phyloP scores from a whole-genome alignment of 2,797 vertebrate genomes.

The Coccyzus lansbergi region DNA sequence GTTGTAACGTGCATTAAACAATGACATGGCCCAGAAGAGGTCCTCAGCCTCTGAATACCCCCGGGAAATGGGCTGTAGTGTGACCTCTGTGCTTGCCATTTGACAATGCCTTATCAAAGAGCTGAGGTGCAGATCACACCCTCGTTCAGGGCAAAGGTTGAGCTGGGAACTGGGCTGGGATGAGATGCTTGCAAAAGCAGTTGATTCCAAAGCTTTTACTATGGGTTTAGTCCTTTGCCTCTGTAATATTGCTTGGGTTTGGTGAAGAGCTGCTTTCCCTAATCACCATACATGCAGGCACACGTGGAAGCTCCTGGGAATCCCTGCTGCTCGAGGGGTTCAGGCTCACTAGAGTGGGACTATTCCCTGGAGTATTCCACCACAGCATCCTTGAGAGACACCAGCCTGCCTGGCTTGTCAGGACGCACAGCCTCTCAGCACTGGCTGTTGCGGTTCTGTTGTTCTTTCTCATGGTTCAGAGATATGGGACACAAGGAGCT shows the following conservation, averaged over 20 bases:
- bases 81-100: background rate
- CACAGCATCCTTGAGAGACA: background rate
- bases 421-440: background rate
- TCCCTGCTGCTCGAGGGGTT: background rate
- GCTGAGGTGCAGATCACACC: background rate
- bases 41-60: background rate
- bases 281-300: background rate
- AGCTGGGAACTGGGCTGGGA: background rate
- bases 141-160: background rate
- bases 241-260: background rate
- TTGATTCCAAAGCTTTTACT: background rate
- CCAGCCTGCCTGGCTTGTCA: background rate
- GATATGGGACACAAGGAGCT: background rate
- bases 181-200: slow-evolving; percentile 2
- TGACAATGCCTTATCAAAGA: background rate
- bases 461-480: background rate
- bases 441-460: background rate
- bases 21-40: background rate
- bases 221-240: background rate
- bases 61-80: background rate
- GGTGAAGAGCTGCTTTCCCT: slow-evolving; percentile 2
- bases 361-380: background rate
- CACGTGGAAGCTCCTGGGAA: background rate
- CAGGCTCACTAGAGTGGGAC: background rate
- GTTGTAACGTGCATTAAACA: slow-evolving; percentile 4